Evolutionary conservation across 2,113 vertebrate genomes (phyloP), one percentile per base, ranked within the genome.

Genomic region (Merops nubicus): DNA sequence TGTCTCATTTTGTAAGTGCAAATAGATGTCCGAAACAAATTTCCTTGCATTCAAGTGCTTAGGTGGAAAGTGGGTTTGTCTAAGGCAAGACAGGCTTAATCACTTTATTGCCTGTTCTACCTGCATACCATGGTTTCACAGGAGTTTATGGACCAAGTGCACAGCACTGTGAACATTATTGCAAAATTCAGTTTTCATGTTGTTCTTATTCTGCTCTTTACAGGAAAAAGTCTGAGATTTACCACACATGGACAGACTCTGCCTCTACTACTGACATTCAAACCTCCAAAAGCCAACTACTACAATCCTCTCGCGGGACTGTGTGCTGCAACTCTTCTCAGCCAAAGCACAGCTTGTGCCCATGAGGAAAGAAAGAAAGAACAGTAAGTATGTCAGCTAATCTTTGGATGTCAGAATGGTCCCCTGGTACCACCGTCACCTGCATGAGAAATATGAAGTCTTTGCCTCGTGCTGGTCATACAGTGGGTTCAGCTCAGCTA

Each of bases 81-180:
- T 17, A 72, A 26, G 21, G 57, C 53, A 65, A 75, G 21, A 38
- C 11, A 83, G 53, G 36, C 31, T 56, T 82, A 48, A 86, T 31
- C 18, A 36, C 25, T 54, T 72, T 5, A n/a, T 21, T 79, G 38
- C 6, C 8, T 7, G 59, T 80, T 89, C 26, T 29, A 42, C 50
- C 40, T 31, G 31, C 63, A 36, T 3, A 25, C 9, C 5, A 31
- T 0, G 1, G 36, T 47, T 87, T 57, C 56, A 40, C 11, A 50
- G 11, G 42, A 87, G 42, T 20, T 65, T n/a, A 47, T 13, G 9
- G 3, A 8, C 26, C 67, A 93, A 79, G 10, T 6, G 16, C 25
- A 74, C 74, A 93, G 45, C 34, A 47, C 14, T 3, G 43, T 36
- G 73, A 87, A 6, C 42, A 76, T 56, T 51, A 60, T 0, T 38